A percentile compares a stretch with the other conserved stretches of the same genome.
Evolutionary conservation across 2,113 vertebrate genomes (phyloP).

Genomic region (Tinamus guttatus): DNA sequence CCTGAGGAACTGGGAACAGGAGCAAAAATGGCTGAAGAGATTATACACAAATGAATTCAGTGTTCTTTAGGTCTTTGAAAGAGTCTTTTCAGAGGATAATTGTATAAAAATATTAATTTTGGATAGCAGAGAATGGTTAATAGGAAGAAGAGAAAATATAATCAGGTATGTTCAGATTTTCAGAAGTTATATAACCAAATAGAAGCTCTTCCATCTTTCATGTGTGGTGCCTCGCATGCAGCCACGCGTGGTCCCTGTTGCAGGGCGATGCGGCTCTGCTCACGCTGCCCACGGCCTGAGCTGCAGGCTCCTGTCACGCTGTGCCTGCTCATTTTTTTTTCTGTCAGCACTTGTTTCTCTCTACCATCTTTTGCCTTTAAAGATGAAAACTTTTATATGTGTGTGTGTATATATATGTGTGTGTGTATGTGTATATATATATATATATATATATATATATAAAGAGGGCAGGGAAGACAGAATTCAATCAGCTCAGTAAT

Average conservation of each 20-base stretch:
- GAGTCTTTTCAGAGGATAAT: background rate
- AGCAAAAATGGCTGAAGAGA: background rate
- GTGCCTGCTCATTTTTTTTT: background rate
- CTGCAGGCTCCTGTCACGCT: background rate
- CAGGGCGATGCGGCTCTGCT: background rate
- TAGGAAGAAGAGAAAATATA: background rate
- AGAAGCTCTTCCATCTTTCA: background rate
- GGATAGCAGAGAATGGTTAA: background rate
- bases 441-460: background rate
- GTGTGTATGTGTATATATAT: too few species aligned
- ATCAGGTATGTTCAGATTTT: background rate
- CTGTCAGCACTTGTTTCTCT: conserved; percentile 19
- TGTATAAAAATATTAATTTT: background rate
- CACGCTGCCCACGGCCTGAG: background rate
- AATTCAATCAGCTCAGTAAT: conserved; percentile 18
- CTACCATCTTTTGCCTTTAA: background rate
- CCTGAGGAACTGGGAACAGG: background rate
- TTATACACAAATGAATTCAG: background rate
- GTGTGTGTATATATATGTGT: too few species aligned
- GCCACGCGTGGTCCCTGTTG: background rate
- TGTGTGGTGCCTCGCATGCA: background rate
- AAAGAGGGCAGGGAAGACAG: background rate
- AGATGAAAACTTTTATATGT: background rate
- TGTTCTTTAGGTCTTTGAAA: conserved; percentile 1
- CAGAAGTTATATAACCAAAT: background rate